phyloP scores from a whole-genome alignment of 2,797 vertebrate species.

The Diplodus sargus region DNA sequence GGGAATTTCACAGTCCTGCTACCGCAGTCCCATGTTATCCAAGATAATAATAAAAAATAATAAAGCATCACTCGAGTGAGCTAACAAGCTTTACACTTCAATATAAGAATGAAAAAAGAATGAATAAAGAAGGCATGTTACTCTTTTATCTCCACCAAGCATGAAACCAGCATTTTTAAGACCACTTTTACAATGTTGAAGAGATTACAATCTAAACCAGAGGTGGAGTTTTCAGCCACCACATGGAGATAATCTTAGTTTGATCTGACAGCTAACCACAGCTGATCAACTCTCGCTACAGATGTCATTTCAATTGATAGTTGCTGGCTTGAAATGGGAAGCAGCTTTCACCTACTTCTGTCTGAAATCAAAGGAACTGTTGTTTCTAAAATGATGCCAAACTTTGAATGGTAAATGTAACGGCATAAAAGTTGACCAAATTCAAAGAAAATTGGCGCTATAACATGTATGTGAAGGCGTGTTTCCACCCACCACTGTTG shows the following conservation, averaged over 20 bases:
- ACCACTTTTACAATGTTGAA: background rate
- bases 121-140: too few species aligned
- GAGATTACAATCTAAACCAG: background rate
- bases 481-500: too few species aligned
- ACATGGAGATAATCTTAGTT: background rate
- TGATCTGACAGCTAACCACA: background rate
- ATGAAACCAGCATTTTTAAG: background rate
- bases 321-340: background rate
- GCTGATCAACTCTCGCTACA: background rate
- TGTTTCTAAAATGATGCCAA: background rate
- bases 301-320: background rate
- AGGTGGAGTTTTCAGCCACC: background rate
- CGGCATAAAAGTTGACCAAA: too few species aligned
- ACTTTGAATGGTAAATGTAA: background rate
- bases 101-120: too few species aligned
- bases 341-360: background rate
- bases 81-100: background rate
- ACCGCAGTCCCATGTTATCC: background rate
- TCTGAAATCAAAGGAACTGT: background rate
- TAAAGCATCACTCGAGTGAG: background rate
- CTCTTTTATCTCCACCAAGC: too few species aligned
- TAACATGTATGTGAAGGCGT: too few species aligned
- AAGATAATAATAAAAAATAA: background rate
- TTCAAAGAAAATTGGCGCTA: too few species aligned
- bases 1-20: background rate